Evolutionary conservation across 1,140 invertebrate genomes (phyloP).

Genomic region (Sarcophaga bullata): DNA sequence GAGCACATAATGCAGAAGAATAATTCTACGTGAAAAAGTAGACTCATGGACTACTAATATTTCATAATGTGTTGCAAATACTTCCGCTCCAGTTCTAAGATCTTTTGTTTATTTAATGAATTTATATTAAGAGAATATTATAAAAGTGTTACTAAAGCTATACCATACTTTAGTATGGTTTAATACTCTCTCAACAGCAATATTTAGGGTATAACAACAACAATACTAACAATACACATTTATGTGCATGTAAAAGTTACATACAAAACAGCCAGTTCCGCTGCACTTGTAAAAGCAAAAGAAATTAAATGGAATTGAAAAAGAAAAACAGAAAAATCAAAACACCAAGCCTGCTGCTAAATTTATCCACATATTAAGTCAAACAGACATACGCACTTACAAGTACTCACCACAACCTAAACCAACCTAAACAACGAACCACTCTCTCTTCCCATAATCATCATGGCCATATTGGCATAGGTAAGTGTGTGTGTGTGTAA

Average conservation of each 20-base stretch:
- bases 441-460: constrained; percentile 26
- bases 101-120: no score
- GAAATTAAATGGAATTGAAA: neutral
- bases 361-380: neutral
- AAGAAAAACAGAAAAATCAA: neutral
- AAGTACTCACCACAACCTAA: neutral
- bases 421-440: neutral
- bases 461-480: neutral
- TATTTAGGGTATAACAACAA: neutral
- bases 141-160: no score
- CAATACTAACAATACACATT: constrained; percentile 12
- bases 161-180: no score
- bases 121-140: no score
- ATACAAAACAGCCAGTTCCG: constrained; percentile 26
- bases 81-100: no score
- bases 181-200: no score
- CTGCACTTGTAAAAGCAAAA: constrained; percentile 22
- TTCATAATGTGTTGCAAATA: no score
- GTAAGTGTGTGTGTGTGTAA: neutral
- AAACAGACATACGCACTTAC: neutral
- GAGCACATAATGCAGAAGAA: no score
- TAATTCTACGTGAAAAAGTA: no score
- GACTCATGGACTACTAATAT: no score
- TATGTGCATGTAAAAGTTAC: constrained; percentile 17
- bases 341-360: neutral